Base-by-base conservation (phyloP, 1,140 invertebrate species). In the Cecropterus lyciades region DNA sequence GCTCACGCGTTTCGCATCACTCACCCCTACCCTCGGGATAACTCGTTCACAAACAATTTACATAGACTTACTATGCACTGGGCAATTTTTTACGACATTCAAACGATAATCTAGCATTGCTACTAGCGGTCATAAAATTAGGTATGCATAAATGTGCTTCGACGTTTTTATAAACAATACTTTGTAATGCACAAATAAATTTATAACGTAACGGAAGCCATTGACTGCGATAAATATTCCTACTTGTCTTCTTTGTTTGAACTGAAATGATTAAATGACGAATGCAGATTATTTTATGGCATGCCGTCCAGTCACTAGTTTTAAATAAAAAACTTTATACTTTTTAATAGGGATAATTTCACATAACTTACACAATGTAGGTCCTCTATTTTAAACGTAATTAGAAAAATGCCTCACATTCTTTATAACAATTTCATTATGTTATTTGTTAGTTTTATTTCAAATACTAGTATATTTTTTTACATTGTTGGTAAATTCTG, bases 1-100 rank as follows among this genome's bases (percentile, higher is more conserved):
- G 87, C 85, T 84, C 84, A 87, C 84, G 89, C 89, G 89, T 91
- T 81, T 82, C 88, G 89, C 89, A 87, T 89, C 86, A 79, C 73
- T 88, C 87, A 80, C 85, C 84, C 85, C 79, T 80, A 80, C 82
- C 81, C 83, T 77, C 64, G 59, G 72, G 80, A 82, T 80, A 82
- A 82, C 83, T 82, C 71, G 82, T 86, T 87, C 80, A 79, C 81
- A 77, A 72, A 85, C 75, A 80, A 87, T 90, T 89, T 89, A 90
- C 85, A 87, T 90, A 85, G 66, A 65, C 69, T 79, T 76, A 67
- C 62, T 80, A 87, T 85, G 77, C 80, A 80, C 71, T 73, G 49
- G 67, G 69, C 65, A 56, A 74, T 71, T 84, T 79, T 78, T 80
- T 79, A 71, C 65, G 69, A 60, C 33, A 70, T 16, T 72, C 66